Evolutionary conservation across 30 jellyfish, hydroid and myxozoan genomes (phyloP), one percentile per base, ranked within the genome.

Genomic region (Aurelia sp.): DNA sequence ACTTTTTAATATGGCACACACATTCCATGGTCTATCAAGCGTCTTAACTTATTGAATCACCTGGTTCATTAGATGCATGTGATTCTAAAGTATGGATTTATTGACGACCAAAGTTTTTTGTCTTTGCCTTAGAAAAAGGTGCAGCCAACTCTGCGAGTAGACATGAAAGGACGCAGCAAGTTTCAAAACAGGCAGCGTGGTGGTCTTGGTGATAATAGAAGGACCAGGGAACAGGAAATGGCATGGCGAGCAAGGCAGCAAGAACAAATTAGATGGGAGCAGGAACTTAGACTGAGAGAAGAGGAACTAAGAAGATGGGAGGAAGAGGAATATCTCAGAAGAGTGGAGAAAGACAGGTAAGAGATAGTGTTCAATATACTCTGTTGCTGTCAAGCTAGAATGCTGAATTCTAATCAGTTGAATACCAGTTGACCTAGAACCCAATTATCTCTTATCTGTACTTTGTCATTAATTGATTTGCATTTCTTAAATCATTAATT

Each of bases 291-390:
- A 44, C 78, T 87, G 85, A 74, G 97, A 67, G 98, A 93, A 63
- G 97, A 88, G 63, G 98, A 93, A 58, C 80, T 93, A 13, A 63
- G 97, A 71, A 69, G 98, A 33, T 93, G 98, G 98, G 98, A 93
- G 59, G 97, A 88, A 72, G 98, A 88, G 35, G 98, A 93, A 67
- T 93, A 80, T 53, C 74, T 78, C 80, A 72, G 96, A 66, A 88
- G 93, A 72, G 97, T 92, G 4, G 95, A 75, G 33, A 97, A 93
- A 63, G 98, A 93, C 50, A 93, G 98, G 98, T 88, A 73, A 27
- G 90, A 13, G 38, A 17, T 50, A 2, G 0, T 40, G 51, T 40
- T 44, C 15, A 5, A 44, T 44, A 44, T 9, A 44, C 9, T 44
- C 7, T 44, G 55, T 8, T 44, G 55, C 55, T 44, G 8, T 44